Percentiles rank a stretch among this genome's conserved stretches.
phyloP scores from a whole-genome alignment of 2,797 vertebrate genomes.

The Sus cebifrons region DNA sequence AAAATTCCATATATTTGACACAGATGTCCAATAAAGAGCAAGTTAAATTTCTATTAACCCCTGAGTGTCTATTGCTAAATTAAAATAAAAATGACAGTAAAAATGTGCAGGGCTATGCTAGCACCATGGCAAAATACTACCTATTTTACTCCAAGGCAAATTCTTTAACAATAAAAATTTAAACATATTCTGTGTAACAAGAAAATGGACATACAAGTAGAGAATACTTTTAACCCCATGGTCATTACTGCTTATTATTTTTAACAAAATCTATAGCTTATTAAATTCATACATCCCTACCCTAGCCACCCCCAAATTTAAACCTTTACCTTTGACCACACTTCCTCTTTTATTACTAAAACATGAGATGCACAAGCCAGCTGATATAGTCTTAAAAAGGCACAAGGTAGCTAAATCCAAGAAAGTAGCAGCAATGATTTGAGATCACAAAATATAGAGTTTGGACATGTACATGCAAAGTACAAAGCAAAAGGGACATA shows the following conservation, averaged over 20 bases:
- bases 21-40: conserved; percentile 54
- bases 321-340: conserved; percentile 26
- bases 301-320: conserved; percentile 7
- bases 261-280: conserved; percentile 20
- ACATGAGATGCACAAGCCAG: conserved; percentile 38
- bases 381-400: not conserved
- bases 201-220: conserved; percentile 32
- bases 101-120: conserved; percentile 25
- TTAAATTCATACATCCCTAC: not conserved
- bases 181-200: conserved; percentile 35
- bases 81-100: conserved; percentile 53
- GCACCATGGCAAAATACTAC: conserved; percentile 3
- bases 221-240: conserved; percentile 57
- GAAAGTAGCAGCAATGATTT: conserved; percentile 61
- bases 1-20: conserved; percentile 68
- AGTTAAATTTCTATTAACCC: conserved; percentile 73
- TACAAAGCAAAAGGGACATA: not conserved
- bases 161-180: conserved; percentile 62
- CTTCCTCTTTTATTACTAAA: conserved; percentile 58
- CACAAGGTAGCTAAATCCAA: conserved; percentile 14
- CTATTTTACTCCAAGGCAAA: conserved; percentile 65
- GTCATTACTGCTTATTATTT: not conserved
- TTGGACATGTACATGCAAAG: not conserved
- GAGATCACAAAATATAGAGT: conserved; percentile 4
- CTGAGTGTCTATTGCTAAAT: conserved; percentile 54